Percentiles rank a stretch among this genome's conserved stretches.
Evolutionary conservation across 2,113 vertebrate species (phyloP).

Genomic region (Heterocephalus glaber): DNA sequence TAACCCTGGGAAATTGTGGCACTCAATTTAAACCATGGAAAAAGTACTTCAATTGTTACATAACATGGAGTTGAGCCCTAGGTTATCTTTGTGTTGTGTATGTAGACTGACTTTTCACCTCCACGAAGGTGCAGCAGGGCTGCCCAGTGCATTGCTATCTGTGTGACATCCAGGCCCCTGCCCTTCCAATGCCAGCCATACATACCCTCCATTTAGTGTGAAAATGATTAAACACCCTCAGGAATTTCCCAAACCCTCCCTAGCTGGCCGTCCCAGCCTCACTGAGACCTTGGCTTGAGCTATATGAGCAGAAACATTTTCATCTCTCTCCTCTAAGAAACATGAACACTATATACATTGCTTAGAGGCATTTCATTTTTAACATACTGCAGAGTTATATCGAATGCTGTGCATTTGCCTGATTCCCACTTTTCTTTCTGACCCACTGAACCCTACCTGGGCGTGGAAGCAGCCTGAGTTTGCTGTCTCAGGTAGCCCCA

Average conservation of each 20-base stretch:
- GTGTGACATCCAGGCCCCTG: background rate
- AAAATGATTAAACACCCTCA: background rate
- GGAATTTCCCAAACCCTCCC: background rate
- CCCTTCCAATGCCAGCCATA: background rate
- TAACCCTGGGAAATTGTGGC: background rate
- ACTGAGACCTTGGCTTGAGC: background rate
- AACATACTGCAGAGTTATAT: slow-evolving; percentile 11
- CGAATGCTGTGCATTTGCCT: background rate
- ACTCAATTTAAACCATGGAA: background rate
- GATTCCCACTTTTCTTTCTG: background rate
- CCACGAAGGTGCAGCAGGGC: background rate
- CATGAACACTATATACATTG: background rate
- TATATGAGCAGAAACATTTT: background rate
- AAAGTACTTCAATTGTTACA: background rate
- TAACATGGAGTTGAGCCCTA: background rate
- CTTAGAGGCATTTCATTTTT: slow-evolving; percentile 27
- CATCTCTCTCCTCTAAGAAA: background rate
- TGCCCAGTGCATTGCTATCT: rapidly evolving
- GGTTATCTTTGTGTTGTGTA: rapidly evolving
- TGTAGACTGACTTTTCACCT: background rate
- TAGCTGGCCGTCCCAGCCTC: background rate
- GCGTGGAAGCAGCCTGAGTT: background rate
- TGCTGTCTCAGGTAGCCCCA: background rate
- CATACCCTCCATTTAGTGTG: background rate
- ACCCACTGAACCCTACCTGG: background rate